Evolutionary conservation across 2,797 vertebrate species (phyloP), one percentile per base, ranked within the genome.

Genomic region (Poeciliopsis presidionis): DNA sequence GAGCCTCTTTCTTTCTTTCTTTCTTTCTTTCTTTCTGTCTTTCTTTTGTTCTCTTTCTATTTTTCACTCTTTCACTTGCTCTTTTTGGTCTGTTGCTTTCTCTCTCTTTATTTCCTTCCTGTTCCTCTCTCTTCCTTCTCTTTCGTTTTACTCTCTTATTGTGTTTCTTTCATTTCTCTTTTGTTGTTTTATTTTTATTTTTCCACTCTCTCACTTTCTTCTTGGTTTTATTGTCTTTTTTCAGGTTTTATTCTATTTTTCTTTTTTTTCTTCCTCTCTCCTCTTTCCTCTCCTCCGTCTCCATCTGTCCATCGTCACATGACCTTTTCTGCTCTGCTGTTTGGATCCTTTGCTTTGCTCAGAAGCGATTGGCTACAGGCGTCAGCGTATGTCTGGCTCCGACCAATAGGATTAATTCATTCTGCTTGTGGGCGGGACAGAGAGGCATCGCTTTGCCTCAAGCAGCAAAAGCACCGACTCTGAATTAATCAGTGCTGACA

Each of bases 401-500:
- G 14, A 67, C 93, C 95, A 94, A 93, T 92, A 13, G n/a, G 39
- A 9, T 0, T 2, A 43, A 8, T 46, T 80, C 69, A 7, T 51
- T 69, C 25, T 47, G 69, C 49, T 7, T 84, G 53, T 59, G 25
- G 93, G 92, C 7, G 84, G 87, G 87, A 18, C 74, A 79, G 53
- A 41, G 63, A 88, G 59, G 84, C 86, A 89, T 86, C 88, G 74
- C 71, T 85, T 89, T 51, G 88, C 94, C 93, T 63, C 77, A 16
- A 92, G 93, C 90, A 84, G 75, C 88, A 89, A 73, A 93, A 81
- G 80, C 89, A 91, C 78, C 84, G 92, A 94, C 81, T 91, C 83
- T 91, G 92, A 95, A 94, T 90, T 95, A 95, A 96, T 95, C 84
- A 86, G 73, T 82, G 80, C 73, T 85, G 94, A 95, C 94, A 91